A percentile compares a stretch with the other conserved stretches of the same genome.
Conservation (phyloP, 2,113 vertebrate species). For the Delphinapterus leucas region DNA sequence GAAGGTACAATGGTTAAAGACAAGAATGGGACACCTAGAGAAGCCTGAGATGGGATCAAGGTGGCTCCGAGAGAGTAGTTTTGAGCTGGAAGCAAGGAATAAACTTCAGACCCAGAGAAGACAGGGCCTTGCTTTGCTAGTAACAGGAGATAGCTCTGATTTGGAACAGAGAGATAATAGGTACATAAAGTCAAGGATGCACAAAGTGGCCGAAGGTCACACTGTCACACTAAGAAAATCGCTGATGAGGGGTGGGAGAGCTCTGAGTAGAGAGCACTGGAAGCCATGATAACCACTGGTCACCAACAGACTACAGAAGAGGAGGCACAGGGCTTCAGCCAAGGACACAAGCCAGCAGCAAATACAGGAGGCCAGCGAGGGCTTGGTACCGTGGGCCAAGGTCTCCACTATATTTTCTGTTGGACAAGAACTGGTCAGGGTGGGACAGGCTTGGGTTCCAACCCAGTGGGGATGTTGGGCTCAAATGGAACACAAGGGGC, state of each 20-base stretch:
- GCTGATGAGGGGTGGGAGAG: background rate
- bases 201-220: background rate
- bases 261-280: background rate
- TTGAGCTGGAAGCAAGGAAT: background rate
- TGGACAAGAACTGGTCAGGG: background rate
- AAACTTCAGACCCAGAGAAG: background rate
- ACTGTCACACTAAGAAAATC: background rate
- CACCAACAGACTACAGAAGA: background rate
- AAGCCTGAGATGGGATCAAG: background rate
- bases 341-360: background rate
- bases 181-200: background rate
- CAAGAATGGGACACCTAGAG: background rate
- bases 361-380: background rate
- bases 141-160: background rate
- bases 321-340: too few species aligned
- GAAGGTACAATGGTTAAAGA: background rate
- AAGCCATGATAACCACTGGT: background rate
- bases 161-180: background rate
- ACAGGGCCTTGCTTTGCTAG: background rate
- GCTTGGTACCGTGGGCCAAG: background rate
- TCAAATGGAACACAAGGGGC: background rate
- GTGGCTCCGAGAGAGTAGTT: background rate
- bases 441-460: background rate
- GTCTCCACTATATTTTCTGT: background rate
- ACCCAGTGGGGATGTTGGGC: background rate